Evolutionary conservation across 1,140 invertebrate species (phyloP).

Genomic region (Psilanteris sp.): DNA sequence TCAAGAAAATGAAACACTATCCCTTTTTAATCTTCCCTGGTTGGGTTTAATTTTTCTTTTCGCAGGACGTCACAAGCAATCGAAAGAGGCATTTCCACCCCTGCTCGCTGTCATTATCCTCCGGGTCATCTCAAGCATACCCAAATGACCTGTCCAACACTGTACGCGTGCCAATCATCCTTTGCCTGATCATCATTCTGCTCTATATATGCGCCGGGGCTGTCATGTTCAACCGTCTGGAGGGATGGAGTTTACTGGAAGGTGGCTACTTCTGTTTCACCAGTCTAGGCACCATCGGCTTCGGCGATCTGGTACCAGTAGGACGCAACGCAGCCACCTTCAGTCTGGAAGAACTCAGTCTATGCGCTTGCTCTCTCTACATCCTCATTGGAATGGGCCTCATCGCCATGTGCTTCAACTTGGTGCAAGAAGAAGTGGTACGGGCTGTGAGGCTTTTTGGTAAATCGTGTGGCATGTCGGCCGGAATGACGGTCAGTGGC

Average conservation of each 20-base stretch:
- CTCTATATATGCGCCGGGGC: slow-evolving; percentile 95
- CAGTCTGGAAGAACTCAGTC: slow-evolving; percentile 87
- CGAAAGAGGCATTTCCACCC: slow-evolving; percentile 72
- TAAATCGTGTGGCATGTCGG: slow-evolving; percentile 75
- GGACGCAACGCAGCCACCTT: slow-evolving; percentile 86
- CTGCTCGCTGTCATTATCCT: slow-evolving; percentile 71
- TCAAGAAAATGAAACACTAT: not conserved
- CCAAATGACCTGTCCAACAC: slow-evolving; percentile 74
- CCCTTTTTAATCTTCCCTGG: not conserved
- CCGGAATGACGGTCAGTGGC: slow-evolving; percentile 73
- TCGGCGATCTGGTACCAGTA: slow-evolving; percentile 89
- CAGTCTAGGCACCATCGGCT: slow-evolving; percentile 92
- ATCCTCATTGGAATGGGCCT: slow-evolving; percentile 96
- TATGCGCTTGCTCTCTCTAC: slow-evolving; percentile 91
- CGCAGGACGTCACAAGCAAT: slow-evolving; percentile 65
- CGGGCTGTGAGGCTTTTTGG: slow-evolving; percentile 83
- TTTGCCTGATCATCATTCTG: slow-evolving; percentile 93
- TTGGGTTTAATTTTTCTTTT: not conserved
- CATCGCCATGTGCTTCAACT: slow-evolving; percentile 97
- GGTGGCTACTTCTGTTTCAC: slow-evolving; percentile 96
- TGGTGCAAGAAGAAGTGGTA: slow-evolving; percentile 96
- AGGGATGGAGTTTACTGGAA: slow-evolving; percentile 95
- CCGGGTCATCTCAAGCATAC: slow-evolving; percentile 68
- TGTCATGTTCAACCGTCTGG: slow-evolving; percentile 92
- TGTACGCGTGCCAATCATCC: slow-evolving; percentile 89